Evolutionary conservation across 2,888 invertebrate species (phyloP).

Genomic region (Siphlonurus alternatus): DNA sequence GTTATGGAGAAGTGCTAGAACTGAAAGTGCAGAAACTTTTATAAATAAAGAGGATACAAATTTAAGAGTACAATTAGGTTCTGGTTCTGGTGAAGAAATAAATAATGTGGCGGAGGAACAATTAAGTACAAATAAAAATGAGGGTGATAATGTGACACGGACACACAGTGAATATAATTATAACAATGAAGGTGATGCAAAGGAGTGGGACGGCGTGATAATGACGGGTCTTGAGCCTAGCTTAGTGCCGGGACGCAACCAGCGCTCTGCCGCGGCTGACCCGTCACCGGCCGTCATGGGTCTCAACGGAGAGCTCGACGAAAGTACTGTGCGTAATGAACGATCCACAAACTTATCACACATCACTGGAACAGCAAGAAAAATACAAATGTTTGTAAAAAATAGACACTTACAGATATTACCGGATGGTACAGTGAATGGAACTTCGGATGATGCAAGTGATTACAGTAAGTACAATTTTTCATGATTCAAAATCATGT

Average conservation of each 20-base stretch:
- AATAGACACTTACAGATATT: slow-evolving; percentile 66
- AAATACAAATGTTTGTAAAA: slow-evolving; percentile 71
- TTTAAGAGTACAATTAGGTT: background rate
- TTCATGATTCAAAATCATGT: background rate
- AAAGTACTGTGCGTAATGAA: slow-evolving; percentile 40
- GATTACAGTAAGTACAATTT: slow-evolving; percentile 57
- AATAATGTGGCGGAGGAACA: background rate
- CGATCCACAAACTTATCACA: slow-evolving; percentile 67
- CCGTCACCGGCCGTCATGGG: background rate
- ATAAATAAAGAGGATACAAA: background rate
- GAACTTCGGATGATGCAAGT: slow-evolving; percentile 61
- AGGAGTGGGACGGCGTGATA: too few relatives aligned
- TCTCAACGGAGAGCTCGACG: slow-evolving; percentile 11
- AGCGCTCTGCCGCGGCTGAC: background rate
- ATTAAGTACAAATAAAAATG: background rate
- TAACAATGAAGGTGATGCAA: background rate
- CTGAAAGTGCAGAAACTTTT: background rate
- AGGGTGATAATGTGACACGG: background rate
- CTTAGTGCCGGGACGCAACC: background rate
- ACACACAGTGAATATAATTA: background rate
- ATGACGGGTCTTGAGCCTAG: background rate
- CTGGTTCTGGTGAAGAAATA: background rate
- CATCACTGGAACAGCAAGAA: slow-evolving; percentile 59
- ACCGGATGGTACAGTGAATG: slow-evolving; percentile 73
- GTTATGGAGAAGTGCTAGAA: background rate